Conservation (phyloP, 2,797 vertebrate genomes). For the Myripristis murdjan region DNA sequence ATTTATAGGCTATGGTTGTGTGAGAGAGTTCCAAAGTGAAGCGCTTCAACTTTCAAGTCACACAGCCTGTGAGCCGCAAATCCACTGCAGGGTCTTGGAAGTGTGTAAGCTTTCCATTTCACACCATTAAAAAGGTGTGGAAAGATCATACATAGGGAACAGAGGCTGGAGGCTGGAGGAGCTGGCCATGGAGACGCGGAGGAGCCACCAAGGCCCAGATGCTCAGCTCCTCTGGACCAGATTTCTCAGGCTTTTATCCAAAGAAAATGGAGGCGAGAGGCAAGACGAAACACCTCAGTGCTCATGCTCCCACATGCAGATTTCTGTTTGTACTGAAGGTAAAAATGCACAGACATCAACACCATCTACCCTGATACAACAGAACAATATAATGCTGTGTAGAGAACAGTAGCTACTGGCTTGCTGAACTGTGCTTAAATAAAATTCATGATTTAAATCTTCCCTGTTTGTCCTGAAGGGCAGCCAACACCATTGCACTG, state of each 20-base stretch:
- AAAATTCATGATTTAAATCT: no score
- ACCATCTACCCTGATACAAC: constrained; percentile 1
- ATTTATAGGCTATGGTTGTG: not conserved
- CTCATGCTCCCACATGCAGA: not conserved
- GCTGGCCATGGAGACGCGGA: constrained; percentile 28
- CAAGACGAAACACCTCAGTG: not conserved
- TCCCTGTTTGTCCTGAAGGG: not conserved
- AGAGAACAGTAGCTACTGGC: not conserved
- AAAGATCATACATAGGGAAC: no score
- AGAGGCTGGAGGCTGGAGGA: no score
- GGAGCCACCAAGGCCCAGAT: constrained; percentile 32
- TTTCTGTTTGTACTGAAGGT: not conserved
- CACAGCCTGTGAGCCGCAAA: no score
- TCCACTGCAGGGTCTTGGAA: constrained; percentile 7
- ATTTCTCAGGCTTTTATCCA: not conserved
- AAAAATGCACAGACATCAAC: not conserved
- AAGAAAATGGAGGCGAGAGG: not conserved
- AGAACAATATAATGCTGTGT: not conserved
- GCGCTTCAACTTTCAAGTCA: not conserved
- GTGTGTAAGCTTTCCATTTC: constrained; percentile 17
- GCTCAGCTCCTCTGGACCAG: constrained; percentile 18
- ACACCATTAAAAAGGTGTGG: constrained; percentile 19
- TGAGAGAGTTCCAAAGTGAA: not conserved
- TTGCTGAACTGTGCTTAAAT: not conserved
- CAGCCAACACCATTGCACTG: not conserved